Evolutionary conservation across 2,888 invertebrate species (phyloP), one percentile per base, ranked within the genome.

Genomic region (Watsonalla cultraria): DNA sequence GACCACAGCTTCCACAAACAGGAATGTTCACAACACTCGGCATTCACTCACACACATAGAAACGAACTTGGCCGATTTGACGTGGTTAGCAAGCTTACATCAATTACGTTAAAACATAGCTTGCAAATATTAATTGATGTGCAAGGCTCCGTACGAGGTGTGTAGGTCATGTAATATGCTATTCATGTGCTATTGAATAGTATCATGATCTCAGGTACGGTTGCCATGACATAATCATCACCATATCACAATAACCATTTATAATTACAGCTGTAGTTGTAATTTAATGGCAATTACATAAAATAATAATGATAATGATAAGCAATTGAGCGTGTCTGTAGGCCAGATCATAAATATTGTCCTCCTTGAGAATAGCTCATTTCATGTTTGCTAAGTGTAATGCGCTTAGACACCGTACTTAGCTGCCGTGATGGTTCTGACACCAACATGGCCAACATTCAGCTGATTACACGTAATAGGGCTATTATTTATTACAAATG

Each of bases 111-210:
- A 70, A 61, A 62, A 60, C 65, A 57, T 69, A 67, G 70, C 63
- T 70, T 11, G 66, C 65, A 64, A 58, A 60, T 24, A 24, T 58
- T 81, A 80, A 82, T 81, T 75, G 71, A 59, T 70, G 61, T 65
- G 68, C 79, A 79, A 82, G 78, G 78, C 60, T 67, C 53, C 54
- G 53, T 54, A 53, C 57, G 57, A 60, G 49, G 58, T 58, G 65
- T 72, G 70, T 75, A 72, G 84, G 84, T 84, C 87, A 85, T 71
- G 84, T 74, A 78, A 81, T 77, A 65, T 68, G 66, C 73, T 71
- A 75, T 68, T 74, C 72, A 72, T 70, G 77, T 68, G 72, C 63
- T 67, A 71, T 68, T 66, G 59, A 60, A 57, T 53, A 56, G 45
- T 54, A 50, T 9, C 49, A 33, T 50, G 58, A 60, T 64, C 62